These are phyloP conservation scores for Trochalopteron elliotii DNA, from an alignment of 2,113 vertebrate species.

Conservation along the genomic window DNA sequence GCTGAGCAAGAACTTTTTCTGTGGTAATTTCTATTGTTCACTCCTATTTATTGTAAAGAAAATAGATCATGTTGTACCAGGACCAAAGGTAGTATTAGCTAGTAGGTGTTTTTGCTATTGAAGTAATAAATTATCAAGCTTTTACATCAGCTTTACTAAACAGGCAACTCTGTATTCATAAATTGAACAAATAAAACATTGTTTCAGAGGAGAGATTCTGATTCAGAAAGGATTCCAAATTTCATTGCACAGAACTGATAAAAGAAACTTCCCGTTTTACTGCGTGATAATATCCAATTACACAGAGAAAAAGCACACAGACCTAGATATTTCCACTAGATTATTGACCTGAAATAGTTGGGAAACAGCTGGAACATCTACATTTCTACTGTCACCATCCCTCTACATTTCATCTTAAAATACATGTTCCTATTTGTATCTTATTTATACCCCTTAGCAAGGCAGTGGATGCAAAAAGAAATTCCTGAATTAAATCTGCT, in stretches of 20 bases:
- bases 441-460: neutral
- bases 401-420: neutral
- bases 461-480: neutral
- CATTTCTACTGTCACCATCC: neutral
- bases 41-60: constrained; percentile 38
- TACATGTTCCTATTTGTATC: neutral
- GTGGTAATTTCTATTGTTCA: constrained; percentile 11
- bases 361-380: neutral
- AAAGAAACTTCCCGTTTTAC: neutral
- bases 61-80: neutral
- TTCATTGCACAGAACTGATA: neutral
- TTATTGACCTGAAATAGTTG: neutral
- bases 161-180: neutral
- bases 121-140: constrained; percentile 47
- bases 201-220: neutral
- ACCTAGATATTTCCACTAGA: neutral
- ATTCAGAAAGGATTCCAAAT: constrained; percentile 3
- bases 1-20: neutral
- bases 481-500: neutral
- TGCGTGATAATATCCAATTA: neutral
- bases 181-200: constrained; percentile 9
- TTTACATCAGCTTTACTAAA: constrained; percentile 2
- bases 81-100: constrained; percentile 16
- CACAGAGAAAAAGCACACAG: neutral
- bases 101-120: neutral